phyloP scores from a whole-genome alignment of 2,888 invertebrate species.

The Mellilla xanthometata region DNA sequence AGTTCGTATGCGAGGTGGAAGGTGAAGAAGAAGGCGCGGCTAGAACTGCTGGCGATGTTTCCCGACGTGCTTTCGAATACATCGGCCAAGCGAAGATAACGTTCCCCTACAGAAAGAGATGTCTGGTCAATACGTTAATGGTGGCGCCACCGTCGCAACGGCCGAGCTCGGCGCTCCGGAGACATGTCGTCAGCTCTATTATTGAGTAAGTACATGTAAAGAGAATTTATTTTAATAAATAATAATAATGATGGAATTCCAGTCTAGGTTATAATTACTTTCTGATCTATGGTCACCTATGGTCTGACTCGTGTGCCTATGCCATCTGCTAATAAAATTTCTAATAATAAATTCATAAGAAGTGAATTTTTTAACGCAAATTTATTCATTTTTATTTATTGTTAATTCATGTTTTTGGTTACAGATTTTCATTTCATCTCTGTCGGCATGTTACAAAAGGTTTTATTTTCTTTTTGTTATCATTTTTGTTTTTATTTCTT shows the following conservation, averaged over 20 bases:
- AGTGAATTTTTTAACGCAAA: not conserved
- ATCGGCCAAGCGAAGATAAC: conserved; percentile 69
- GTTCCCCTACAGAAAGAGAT: conserved; percentile 89
- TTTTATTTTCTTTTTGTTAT: conserved; percentile 36
- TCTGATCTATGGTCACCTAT: too few relatives aligned
- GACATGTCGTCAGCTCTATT: conserved; percentile 92
- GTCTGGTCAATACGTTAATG: conserved; percentile 90
- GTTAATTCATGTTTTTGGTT: conserved; percentile 1
- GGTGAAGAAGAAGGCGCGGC: conserved; percentile 87
- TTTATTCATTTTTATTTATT: not conserved
- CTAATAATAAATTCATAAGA: too few relatives aligned
- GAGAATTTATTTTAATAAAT: too few relatives aligned
- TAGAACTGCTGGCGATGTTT: conserved; percentile 45
- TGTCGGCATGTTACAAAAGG: conserved; percentile 13
- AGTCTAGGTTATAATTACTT: too few relatives aligned
- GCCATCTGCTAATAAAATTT: too few relatives aligned
- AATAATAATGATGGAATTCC: too few relatives aligned
- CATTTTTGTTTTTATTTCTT: conserved; percentile 27
- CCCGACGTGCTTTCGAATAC: conserved; percentile 68
- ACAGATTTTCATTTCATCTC: conserved; percentile 21
- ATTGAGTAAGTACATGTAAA: conserved; percentile 86
- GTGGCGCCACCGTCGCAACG: conserved; percentile 92
- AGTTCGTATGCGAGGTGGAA: conserved; percentile 95
- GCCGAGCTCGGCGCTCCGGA: conserved; percentile 89
- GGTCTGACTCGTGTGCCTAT: too few relatives aligned